Base-by-base conservation (phyloP, 1,140 invertebrate species). In the Atta texana region DNA sequence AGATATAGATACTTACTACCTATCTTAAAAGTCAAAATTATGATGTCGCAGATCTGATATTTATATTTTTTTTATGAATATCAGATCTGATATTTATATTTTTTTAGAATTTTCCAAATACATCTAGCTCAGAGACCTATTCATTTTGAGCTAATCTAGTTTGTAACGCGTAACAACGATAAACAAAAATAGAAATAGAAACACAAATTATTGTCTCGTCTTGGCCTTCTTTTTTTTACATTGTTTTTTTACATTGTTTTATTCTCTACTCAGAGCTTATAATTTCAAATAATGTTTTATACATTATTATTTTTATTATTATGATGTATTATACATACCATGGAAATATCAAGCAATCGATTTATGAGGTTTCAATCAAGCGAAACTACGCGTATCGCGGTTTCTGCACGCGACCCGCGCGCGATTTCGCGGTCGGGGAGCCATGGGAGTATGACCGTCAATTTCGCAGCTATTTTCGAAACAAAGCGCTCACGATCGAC, bases 381-480 rank as follows among this genome's bases (percentile, higher is more conserved):
- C n/a, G 28, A 21, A 78, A 53, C 85, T 63, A 66, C 86, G 69
- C 75, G 85, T 88, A 82, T 87, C 59, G 87, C 86, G 89, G 53
- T 84, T 53, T 85, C 34, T 64, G 21, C 66, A 51, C 66, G 49
- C 39, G 61, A 14, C 77, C 44, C n/a, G 49, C 16, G 21, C 53
- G 53, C 12, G 24, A 59, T 72, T 72, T 82, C 78, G 68, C 68
- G 68, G 53, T 82, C 53, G 34, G 5, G 1, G 28, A 74, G 12
- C 24, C 68, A n/a, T 53, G 44, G 6, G 34, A 69, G 59, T 57
- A n/a, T 49, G 80, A 66, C 74, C 74, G 31, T 77, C 82, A 77
- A 77, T 85, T 78, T 66, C 57, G 57, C 59, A 49, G 59, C 51
- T 85, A 75, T 85, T 85, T 77, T 77, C 59, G 74, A 85, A 78